phyloP scores from a whole-genome alignment of 2,797 vertebrate species.

The Dallia pectoralis region DNA sequence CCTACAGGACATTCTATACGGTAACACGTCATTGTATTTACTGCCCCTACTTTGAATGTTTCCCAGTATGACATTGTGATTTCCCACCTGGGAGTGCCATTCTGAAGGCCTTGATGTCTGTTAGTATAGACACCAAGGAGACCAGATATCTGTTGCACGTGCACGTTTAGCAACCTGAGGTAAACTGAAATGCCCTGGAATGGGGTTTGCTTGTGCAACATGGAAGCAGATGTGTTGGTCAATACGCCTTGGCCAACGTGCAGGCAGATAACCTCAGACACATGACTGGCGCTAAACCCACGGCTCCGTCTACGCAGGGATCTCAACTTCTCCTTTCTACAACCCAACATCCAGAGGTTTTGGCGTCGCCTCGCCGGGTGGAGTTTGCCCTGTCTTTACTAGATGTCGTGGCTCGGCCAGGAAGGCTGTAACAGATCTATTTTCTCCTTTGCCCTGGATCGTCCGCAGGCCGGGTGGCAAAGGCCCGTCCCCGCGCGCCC shows the following conservation, averaged over 20 bases:
- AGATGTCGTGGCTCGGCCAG: not conserved
- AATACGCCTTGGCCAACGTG: not conserved
- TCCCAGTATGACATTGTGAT: not conserved
- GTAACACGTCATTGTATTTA: not conserved
- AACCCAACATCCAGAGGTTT: not conserved
- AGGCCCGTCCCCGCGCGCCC: not conserved
- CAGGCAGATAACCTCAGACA: not conserved
- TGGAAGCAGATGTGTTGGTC: constrained; percentile 4
- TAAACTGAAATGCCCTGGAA: not conserved
- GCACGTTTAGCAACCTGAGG: not conserved
- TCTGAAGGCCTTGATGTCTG: too few species aligned
- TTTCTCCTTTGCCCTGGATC: not conserved
- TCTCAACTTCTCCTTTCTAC: too few species aligned
- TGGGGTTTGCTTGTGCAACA: not conserved
- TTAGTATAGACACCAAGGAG: too few species aligned
- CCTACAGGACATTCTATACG: not conserved
- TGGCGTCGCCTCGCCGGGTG: not conserved
- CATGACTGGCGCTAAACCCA: not conserved
- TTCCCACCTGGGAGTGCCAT: not conserved
- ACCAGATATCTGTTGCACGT: too few species aligned
- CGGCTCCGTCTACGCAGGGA: not conserved
- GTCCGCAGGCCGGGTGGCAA: not conserved
- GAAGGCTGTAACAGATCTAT: not conserved
- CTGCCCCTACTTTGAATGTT: not conserved
- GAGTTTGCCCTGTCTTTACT: not conserved